Evolutionary conservation across 2,113 vertebrate genomes (phyloP), one percentile per base, ranked within the genome.

Genomic region (Poecile atricapillus): DNA sequence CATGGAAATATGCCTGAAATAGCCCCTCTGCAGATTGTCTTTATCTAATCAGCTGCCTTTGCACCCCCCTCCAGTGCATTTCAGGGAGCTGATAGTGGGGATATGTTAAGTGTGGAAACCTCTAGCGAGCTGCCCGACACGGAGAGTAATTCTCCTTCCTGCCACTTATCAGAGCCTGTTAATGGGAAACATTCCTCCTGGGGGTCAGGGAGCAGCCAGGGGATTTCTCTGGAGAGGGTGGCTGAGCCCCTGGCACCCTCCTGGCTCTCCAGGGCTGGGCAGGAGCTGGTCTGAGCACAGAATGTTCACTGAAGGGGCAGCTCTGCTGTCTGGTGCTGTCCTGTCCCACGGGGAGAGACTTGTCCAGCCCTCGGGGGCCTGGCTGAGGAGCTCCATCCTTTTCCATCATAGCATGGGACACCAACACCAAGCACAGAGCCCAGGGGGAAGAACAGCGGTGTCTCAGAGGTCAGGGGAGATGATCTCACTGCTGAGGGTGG

Each of bases 1-100:
- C 33, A 97, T 97, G 97, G 97, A 97, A 97, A 97, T 96, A 97
- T 97, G 96, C 97, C 89, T 55, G 44, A 97, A 97, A 97, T 97
- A 97, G 97, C 92, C 69, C 67, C 76, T 91, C 90, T 4, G 47
- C 89, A 88, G 95, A 97, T 96, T 97, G 94, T 90, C 91, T 89
- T 94, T 97, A 97, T 97, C 97, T 97, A 96, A 97, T 97, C 97
- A 70, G 81, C 59, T 1, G 2, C 92, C 88, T 89, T 80, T 9
- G 5, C 83, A 14, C 86, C 79, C 92, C 81, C 68, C 53, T 79
- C 64, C 69, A 17, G 87, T 49, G 80, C 96, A 95, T 96, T 96
- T 90, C 94, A 89, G 92, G 93, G 94, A 94, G 94, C 96, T 97
- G 97, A 97, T 96, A 97, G 84, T 9, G 2, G 63, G 46, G 94